These are phyloP conservation scores for Adelphocoris suturalis DNA, from an alignment of 2,888 invertebrate species.

Conservation along the genomic window DNA sequence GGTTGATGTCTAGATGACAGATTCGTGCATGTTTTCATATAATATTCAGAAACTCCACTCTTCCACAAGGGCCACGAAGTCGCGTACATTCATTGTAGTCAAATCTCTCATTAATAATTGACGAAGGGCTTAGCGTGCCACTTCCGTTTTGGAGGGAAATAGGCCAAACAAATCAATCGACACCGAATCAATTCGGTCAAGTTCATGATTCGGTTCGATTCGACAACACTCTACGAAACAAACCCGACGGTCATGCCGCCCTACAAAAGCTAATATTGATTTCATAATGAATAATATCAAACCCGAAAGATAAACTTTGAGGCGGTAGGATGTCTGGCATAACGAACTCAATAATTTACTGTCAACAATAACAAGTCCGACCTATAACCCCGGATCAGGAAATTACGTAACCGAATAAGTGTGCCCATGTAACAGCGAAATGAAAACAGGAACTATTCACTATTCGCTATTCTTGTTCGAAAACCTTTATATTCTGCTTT, in stretches of 20 bases:
- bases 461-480: neutral
- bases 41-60: no score
- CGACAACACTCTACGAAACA: neutral
- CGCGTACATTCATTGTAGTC: no score
- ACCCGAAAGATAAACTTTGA: no score
- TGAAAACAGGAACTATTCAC: neutral
- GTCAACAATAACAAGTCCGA: neutral
- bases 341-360: neutral
- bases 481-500: no score
- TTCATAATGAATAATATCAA: no score
- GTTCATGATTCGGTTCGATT: neutral
- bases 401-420: neutral
- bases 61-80: no score
- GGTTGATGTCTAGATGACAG: no score
- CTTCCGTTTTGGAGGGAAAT: neutral
- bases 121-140: neutral
- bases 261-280: no score
- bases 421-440: neutral
- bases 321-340: neutral
- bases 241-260: neutral
- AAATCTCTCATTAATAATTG: neutral
- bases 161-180: slow-evolving; percentile 1
- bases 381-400: neutral
- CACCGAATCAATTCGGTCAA: neutral
- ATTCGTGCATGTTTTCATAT: no score